Base-by-base conservation (phyloP, 2,113 vertebrate species). In the Grus americana region DNA sequence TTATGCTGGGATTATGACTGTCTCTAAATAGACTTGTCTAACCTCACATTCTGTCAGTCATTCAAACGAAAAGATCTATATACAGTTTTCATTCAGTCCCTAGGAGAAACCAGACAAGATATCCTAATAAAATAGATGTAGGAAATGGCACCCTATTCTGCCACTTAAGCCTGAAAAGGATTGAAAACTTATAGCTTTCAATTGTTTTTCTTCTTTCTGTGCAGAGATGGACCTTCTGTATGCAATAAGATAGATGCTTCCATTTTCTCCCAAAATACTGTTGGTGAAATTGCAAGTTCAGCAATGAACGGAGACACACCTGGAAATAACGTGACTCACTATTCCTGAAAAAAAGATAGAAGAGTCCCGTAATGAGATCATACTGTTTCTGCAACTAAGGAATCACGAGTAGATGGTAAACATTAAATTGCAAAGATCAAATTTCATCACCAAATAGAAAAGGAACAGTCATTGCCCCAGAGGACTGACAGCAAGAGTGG, bases 21-120 rank as follows among this genome's bases (percentile, higher is more conserved):
- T 55, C 72, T 93, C 79, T 86, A 84, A 92, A 95, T 63, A 95
- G 63, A 30, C 29, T 91, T 78, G 42, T 89, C 79, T 91, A 86
- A 94, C 75, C 55, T 92, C 75, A 57, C 27, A 23, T 86, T 84
- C 82, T 92, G 89, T 84, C 94, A 91, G 6, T 88, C 72, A 91
- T 52, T 81, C 38, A 50, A 32, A 89, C 86, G 42, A 62, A 75
- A 65, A 86, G 8, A 80, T 74, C 38, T 71, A 34, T 34, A 10
- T 83, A 88, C 54, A 57, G 34, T 32, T 44, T 90, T 86, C 62
- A 19, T 57, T 88, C 49, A 40, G 36, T 49, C 42, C 55, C 75
- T 84, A 32, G 63, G 59, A 96, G 63, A 95, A 91, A 73, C 4
- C 42, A 93, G 42, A 12, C 14, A 80, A 95, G 82, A 49, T 11